Conservation (phyloP, 2,888 invertebrate species). For the Clistopyga incitator region DNA sequence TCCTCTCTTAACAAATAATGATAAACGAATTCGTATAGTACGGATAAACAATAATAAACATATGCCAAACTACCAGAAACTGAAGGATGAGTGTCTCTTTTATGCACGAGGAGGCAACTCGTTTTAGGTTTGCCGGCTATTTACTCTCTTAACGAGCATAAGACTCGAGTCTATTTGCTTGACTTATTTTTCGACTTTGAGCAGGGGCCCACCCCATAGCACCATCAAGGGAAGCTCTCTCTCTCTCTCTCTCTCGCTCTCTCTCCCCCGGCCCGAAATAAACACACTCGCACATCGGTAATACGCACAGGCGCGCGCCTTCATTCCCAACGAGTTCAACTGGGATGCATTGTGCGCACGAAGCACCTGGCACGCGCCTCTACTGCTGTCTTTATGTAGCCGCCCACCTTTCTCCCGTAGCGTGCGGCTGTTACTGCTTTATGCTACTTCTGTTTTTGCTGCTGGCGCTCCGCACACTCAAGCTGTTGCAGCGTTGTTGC, state of each 20-base stretch:
- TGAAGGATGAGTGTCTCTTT: neutral
- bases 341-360: slow-evolving; percentile 80
- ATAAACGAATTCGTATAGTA: no score
- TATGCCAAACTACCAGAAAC: no score
- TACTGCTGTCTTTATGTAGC: slow-evolving; percentile 76
- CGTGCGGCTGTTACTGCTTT: slow-evolving; percentile 47
- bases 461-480: slow-evolving; percentile 32
- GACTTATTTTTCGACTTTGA: slow-evolving; percentile 81
- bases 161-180: slow-evolving; percentile 73
- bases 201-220: slow-evolving; percentile 69
- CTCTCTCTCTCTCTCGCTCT: no score
- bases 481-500: slow-evolving; percentile 48
- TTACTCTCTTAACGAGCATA: slow-evolving; percentile 38
- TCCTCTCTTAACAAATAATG: no score
- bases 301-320: neutral
- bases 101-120: neutral
- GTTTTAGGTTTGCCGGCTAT: neutral
- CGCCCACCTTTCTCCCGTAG: slow-evolving; percentile 71
- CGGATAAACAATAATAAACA: no score
- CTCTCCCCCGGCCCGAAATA: neutral
- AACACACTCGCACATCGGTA: slow-evolving; percentile 1
- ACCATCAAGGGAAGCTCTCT: slow-evolving; percentile 66
- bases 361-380: slow-evolving; percentile 83
- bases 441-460: slow-evolving; percentile 57
- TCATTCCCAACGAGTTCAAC: slow-evolving; percentile 70